Percentiles rank a stretch among this genome's conserved stretches.
These are phyloP conservation scores for Haplochromis burtoni DNA, from an alignment of 2,113 vertebrate genomes.

Conservation along the genomic window DNA sequence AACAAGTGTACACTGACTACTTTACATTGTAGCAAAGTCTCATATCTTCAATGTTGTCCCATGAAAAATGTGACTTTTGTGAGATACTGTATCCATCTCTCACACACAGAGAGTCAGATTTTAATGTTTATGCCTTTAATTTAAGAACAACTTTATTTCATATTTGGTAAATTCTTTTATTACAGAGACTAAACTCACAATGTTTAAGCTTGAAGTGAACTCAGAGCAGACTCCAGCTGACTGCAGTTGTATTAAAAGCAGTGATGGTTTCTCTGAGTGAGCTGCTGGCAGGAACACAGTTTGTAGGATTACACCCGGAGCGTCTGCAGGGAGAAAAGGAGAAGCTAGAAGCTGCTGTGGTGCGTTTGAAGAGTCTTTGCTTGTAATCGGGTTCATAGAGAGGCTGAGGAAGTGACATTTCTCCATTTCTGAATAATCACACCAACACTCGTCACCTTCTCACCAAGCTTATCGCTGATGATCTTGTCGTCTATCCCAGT, in stretches of 20 bases:
- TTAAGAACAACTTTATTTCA: not conserved
- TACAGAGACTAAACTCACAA: not conserved
- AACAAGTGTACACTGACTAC: no score
- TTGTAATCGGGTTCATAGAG: not conserved
- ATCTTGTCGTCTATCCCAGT: accelerated
- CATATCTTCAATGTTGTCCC: no score
- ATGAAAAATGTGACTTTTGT: no score
- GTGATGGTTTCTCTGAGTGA: not conserved
- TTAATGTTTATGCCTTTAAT: not conserved
- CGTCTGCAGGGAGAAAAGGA: not conserved
- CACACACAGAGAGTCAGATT: accelerated
- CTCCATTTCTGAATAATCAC: not conserved
- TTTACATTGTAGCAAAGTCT: no score
- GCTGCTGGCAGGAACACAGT: not conserved
- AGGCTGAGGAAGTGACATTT: not conserved
- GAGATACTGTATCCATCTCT: no score
- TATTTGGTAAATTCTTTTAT: not conserved
- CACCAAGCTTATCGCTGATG: not conserved
- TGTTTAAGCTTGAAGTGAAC: not conserved
- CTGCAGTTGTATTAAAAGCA: not conserved
- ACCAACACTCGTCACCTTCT: not conserved
- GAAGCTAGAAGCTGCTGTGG: not conserved
- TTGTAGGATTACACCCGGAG: accelerated
- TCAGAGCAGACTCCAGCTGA: not conserved
- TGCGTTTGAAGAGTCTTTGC: not conserved